Base-by-base conservation (phyloP, 2,888 invertebrate genomes). In the Synanthedon tipuliformis region DNA sequence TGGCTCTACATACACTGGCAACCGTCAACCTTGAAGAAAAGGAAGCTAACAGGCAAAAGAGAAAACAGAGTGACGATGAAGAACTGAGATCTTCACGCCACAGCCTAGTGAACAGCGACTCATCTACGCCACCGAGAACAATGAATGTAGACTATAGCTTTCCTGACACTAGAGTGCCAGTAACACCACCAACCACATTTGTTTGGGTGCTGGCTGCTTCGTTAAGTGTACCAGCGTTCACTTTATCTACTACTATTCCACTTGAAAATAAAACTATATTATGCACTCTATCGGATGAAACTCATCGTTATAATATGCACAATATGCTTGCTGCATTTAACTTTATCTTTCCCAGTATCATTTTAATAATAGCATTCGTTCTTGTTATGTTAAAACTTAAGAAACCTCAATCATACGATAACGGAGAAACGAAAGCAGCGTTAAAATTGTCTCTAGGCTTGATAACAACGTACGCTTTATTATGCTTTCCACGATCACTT, bases 171-270 rank as follows among this genome's bases (percentile, higher is more conserved):
- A 71, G 65, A 57, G 73, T 90, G 41, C 83, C 89, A 12, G 85
- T 89, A 27, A 68, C 85, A 41, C 79, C 88, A 51, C 91, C 91
- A 1, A 78, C 85, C 23, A 64, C 89, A 53, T 87, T 90, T 59
- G 82, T 90, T 51, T 91, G 91, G 91, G 78, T 90, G 57, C 66
- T 90, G 51, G 83, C 89, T 41, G 68, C 86, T 49, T 91, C 91
- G 1, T 68, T 90, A 41, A 90, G 91, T 66, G 81, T 91, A 51
- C 91, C 91, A 10, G 89, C 89, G 61, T 89, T 89, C 67, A 79
- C 84, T 34, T 71, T 90, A 57, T 88, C 90, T 4, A 84, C 88
- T 5, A 84, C 83, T 50, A 69, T 88, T 50, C 72, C 76, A 55
- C 64, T 78, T 4, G 79, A 82, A 53, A 67, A 73, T 50, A 74